Base-by-base conservation (phyloP, 2,888 invertebrate species). In the Phyllotreta striolata region DNA sequence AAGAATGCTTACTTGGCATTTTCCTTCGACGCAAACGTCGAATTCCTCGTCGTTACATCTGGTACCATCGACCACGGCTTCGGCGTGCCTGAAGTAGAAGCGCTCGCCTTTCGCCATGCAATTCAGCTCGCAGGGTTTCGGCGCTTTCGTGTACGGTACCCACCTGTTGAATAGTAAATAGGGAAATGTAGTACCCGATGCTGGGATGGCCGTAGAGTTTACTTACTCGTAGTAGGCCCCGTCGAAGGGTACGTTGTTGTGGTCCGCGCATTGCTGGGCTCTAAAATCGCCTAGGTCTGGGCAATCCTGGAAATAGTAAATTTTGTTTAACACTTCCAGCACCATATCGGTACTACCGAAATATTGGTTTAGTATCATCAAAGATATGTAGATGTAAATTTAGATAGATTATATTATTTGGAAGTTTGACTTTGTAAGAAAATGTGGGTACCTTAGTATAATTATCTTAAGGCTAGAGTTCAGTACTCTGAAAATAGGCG, bases 21-120 rank as follows among this genome's bases (percentile, higher is more conserved):
- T 87, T 63, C 98, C 98, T 78, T 95, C 89, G 57, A 99, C 97
- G 80, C 98, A 99, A 72, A 98, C 92, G 77, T 98, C 94, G 73
- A 91, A 87, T 41, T 88, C 88, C 76, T 93, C 92, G 65, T 93
- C 88, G 75, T 88, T 88, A 81, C 95, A 93, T 72, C 89, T 85
- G 47, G 94, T 95, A 43, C 95, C 91, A 84, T 98, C 91, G 67
- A 89, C 85, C 69, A 98, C 91, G 79, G 90, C 89, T 66, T 86
- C 83, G 72, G 89, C 89, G 77, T 95, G 94, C 12, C 93, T 87
- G 83, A 92, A 94, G 84, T 96, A 97, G 83, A 98, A 96, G 66
- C 93, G 86, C 78, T 95, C 95, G 0, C 92, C 92, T 66, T 87
- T 87, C 0, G 98, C 96, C 91, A 94, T 95, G 83, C 98, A 98